Conservation (phyloP, 2,113 vertebrate genomes). For the Phoenicopterus ruber region DNA sequence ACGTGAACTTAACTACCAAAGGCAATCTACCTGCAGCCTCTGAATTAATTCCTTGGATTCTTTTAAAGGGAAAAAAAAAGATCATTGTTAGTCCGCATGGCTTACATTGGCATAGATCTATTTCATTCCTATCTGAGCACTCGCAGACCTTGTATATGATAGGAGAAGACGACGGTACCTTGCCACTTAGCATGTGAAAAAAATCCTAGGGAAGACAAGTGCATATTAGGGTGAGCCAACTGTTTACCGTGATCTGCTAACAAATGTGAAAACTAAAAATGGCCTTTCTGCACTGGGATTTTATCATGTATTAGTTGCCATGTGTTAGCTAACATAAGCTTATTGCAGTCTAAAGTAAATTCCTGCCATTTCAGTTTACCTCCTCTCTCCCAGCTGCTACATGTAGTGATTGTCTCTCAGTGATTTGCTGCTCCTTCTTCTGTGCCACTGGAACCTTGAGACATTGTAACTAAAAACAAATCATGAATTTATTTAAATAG, state of each 20-base stretch:
- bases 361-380: constrained; percentile 48
- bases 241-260: constrained; percentile 43
- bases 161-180: not conserved
- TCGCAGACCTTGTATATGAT: not conserved
- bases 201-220: constrained; percentile 13
- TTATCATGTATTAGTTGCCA: constrained; percentile 34
- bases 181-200: constrained; percentile 7
- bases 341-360: constrained; percentile 40
- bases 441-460: not conserved
- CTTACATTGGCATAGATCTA: not conserved
- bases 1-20: not conserved
- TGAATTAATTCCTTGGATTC: not conserved
- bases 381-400: constrained; percentile 42
- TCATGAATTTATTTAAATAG: not conserved
- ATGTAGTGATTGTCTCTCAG: constrained; percentile 2
- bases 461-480: not conserved
- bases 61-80: not conserved
- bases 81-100: not conserved
- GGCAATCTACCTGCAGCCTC: not conserved
- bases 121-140: not conserved
- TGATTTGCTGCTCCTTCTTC: constrained; percentile 23
- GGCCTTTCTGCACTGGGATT: constrained; percentile 41
- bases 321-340: constrained; percentile 42
- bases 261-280: constrained; percentile 51
- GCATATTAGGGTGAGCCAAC: constrained; percentile 30